These are phyloP conservation scores for Bedellia somnulentella DNA, from an alignment of 2,888 invertebrate genomes.

Conservation along the genomic window DNA sequence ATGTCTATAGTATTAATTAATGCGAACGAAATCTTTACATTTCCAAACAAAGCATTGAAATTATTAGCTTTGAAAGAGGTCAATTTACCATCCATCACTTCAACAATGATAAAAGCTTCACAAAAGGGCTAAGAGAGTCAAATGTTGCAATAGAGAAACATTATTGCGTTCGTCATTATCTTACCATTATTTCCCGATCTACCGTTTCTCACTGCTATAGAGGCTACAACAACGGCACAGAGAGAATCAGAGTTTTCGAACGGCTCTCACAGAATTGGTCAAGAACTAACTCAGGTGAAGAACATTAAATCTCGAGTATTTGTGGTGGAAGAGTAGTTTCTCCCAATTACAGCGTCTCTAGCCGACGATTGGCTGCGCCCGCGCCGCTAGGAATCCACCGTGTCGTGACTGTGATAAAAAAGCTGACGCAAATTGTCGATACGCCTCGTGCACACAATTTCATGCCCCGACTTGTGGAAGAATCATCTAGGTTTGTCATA, in stretches of 20 bases:
- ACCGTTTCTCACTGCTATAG: conserved; percentile 1
- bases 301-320: conserved; percentile 41
- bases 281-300: conserved; percentile 19
- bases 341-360: conserved; percentile 56
- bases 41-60: no score
- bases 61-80: not conserved
- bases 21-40: no score
- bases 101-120: conserved; percentile 30
- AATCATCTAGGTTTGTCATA: conserved; percentile 54
- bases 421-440: conserved; percentile 60
- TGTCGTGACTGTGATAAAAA: conserved; percentile 59
- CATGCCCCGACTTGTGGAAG: conserved; percentile 43
- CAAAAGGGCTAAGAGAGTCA: conserved; percentile 50
- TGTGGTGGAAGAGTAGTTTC: conserved; percentile 47
- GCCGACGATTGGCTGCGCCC: conserved; percentile 42
- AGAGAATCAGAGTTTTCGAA: conserved; percentile 1
- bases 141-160: conserved; percentile 26
- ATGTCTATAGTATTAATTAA: no score
- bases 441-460: conserved; percentile 60
- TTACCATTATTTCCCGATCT: conserved; percentile 16
- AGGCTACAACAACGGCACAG: conserved; percentile 1
- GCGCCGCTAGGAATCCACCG: conserved; percentile 45
- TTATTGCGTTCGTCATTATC: conserved; percentile 38
- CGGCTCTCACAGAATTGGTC: not conserved
- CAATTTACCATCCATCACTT: conserved; percentile 32